These are phyloP conservation scores for Pristiophorus japonicus DNA, from an alignment of 2,113 vertebrate genomes.

Conservation along the genomic window DNA sequence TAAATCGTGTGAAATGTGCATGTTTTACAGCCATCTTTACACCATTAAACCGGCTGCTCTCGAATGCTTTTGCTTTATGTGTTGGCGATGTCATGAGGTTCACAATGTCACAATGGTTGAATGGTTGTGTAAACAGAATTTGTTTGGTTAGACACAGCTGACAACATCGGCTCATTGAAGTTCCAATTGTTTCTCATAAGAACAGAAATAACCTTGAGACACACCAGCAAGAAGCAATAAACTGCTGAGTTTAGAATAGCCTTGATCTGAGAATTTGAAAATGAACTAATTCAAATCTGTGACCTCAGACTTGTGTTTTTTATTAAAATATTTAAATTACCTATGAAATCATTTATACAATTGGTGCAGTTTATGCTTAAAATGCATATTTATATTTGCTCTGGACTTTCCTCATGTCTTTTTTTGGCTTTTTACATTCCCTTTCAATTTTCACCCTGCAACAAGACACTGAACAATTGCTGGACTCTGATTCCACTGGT, in stretches of 20 bases:
- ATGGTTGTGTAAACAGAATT: slow-evolving; percentile 29
- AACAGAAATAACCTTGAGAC: slow-evolving; percentile 29
- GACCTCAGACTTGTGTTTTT: neutral
- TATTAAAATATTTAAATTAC: neutral
- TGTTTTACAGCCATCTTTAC: too few relatives aligned
- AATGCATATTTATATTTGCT: neutral
- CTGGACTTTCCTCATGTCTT: neutral
- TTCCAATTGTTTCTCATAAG: slow-evolving; percentile 27
- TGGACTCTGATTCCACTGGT: neutral
- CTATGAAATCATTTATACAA: neutral
- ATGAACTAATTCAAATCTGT: neutral
- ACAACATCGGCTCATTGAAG: slow-evolving; percentile 25
- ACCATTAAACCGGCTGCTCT: neutral
- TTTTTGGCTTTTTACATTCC: neutral
- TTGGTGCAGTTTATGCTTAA: neutral
- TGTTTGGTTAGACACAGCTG: slow-evolving; percentile 36
- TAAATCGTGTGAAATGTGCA: neutral
- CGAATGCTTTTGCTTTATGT: neutral
- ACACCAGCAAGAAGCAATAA: neutral
- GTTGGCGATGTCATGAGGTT: neutral
- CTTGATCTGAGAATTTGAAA: neutral
- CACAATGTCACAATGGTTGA: slow-evolving; percentile 26
- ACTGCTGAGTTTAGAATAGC: neutral
- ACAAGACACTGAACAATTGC: neutral
- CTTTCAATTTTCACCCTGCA: neutral